Conservation (phyloP, 2,888 invertebrate species). For the Lysandra bellargus region DNA sequence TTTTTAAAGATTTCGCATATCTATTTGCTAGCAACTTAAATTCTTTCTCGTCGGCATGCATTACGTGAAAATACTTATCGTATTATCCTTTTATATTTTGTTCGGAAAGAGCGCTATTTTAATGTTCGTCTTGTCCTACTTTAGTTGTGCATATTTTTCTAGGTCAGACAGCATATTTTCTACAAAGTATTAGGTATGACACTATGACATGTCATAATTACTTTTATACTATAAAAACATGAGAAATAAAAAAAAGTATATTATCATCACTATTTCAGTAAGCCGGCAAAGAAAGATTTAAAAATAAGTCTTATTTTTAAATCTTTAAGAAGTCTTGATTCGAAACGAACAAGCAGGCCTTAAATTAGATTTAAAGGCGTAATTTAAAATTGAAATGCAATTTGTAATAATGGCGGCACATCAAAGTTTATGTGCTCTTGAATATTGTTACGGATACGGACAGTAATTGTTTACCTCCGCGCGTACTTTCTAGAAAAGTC, state of each 20-base stretch:
- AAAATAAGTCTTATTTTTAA: no score
- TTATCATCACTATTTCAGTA: background rate
- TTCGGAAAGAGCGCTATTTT: background rate
- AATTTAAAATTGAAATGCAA: background rate
- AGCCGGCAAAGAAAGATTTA: background rate
- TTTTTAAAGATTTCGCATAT: no score
- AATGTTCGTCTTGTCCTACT: background rate
- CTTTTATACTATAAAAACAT: no score
- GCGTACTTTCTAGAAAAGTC: no score
- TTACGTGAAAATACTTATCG: background rate
- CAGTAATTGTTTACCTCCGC: no score
- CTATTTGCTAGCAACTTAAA: no score
- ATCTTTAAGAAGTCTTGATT: background rate
- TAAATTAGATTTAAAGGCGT: background rate
- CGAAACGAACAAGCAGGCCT: background rate
- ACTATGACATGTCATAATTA: no score
- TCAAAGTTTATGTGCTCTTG: background rate
- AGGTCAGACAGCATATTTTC: background rate
- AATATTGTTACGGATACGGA: background rate
- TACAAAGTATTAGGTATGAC: no score
- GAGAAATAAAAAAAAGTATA: no score
- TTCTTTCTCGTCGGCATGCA: no score
- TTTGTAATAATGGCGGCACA: background rate
- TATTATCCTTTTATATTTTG: background rate
- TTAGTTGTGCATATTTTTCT: background rate